phyloP scores from a whole-genome alignment of 2,113 vertebrate species.

The Corythoichthys haematopterus region DNA sequence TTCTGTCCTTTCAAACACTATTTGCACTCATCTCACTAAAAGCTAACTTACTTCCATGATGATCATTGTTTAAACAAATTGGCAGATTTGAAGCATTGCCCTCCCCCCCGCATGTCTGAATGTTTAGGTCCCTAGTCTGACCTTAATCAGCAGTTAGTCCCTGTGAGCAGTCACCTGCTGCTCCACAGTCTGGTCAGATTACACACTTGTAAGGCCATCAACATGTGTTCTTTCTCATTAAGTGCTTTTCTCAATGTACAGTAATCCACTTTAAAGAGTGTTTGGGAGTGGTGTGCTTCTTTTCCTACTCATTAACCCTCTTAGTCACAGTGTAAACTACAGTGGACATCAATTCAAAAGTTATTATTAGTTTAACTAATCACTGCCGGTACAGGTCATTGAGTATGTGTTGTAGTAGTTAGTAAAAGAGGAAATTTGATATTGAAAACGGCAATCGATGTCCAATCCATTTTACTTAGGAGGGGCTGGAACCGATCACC shows the following conservation, averaged over 20 bases:
- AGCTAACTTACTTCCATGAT: slow-evolving; percentile 5
- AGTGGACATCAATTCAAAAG: too few species aligned
- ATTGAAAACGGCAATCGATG: too few species aligned
- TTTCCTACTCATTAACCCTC: slow-evolving; percentile 3
- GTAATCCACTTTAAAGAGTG: slow-evolving; percentile 55
- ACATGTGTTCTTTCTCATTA: slow-evolving; percentile 42
- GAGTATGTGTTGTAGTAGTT: too few species aligned
- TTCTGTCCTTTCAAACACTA: not conserved
- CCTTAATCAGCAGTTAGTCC: slow-evolving; percentile 69
- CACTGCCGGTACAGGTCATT: too few species aligned
- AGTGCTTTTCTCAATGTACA: slow-evolving; percentile 29
- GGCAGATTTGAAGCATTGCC: slow-evolving; percentile 26
- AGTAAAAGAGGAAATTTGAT: too few species aligned
- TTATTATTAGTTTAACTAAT: too few species aligned
- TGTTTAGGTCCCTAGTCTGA: slow-evolving; percentile 36
- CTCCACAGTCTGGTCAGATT: slow-evolving; percentile 60
- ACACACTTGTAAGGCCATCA: slow-evolving; percentile 42
- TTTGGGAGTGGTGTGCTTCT: slow-evolving; percentile 6
- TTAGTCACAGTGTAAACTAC: too few species aligned
- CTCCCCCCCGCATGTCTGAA: slow-evolving; percentile 11
- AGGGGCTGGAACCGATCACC: too few species aligned
- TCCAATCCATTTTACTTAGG: too few species aligned
- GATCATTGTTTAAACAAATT: slow-evolving; percentile 11
- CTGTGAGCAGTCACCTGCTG: slow-evolving; percentile 57
- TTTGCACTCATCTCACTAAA: not conserved